These are phyloP conservation scores for Empidonax traillii DNA, from an alignment of 2,113 vertebrate genomes.

Conservation along the genomic window DNA sequence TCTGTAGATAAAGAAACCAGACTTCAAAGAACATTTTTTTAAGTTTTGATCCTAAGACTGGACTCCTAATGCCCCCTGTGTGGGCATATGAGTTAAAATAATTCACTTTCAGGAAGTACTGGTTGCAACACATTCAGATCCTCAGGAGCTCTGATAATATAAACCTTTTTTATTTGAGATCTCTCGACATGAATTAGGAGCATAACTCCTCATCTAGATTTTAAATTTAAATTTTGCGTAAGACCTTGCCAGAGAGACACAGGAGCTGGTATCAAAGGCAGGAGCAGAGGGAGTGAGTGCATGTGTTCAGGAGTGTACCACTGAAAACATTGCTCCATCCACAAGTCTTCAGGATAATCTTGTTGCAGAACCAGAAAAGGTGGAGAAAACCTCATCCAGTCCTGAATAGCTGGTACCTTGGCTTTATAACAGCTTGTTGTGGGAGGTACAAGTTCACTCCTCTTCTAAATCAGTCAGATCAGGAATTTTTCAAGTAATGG, in stretches of 20 bases:
- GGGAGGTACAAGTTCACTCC: background rate
- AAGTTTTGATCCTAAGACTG: background rate
- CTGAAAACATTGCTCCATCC: background rate
- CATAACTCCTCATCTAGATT: background rate
- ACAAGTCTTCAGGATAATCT: background rate
- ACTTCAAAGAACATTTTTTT: background rate
- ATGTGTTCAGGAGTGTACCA: background rate
- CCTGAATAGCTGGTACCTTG: background rate
- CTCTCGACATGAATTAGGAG: background rate
- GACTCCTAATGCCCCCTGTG: background rate
- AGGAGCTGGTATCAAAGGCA: background rate
- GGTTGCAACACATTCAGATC: background rate
- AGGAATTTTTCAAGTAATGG: background rate
- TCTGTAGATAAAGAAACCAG: background rate
- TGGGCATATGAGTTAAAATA: background rate
- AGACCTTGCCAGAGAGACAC: background rate
- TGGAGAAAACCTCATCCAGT: background rate
- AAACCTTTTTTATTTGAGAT: background rate
- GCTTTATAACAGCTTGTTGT: background rate
- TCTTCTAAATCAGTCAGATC: background rate
- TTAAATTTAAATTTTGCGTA: background rate
- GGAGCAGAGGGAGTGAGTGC: background rate
- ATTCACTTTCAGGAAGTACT: background rate
- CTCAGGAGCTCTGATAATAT: background rate
- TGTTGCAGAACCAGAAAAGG: slow-evolving; percentile 14